phyloP scores from a whole-genome alignment of 2,113 vertebrate species.

The Anguilla japonica region DNA sequence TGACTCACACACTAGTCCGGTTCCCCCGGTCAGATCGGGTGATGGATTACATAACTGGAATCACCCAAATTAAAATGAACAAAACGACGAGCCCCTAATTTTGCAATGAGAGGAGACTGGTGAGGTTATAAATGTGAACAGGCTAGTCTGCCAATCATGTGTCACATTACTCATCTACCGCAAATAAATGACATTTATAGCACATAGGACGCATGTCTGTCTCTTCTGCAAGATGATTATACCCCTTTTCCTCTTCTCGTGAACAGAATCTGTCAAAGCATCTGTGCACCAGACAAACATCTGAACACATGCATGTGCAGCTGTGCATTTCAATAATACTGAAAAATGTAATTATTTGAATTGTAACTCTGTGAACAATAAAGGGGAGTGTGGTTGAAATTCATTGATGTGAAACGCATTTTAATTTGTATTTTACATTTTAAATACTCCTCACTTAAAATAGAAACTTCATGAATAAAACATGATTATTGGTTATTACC shows the following conservation, averaged over 20 bases:
- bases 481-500: constrained; percentile 8
- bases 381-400: no score
- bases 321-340: neutral
- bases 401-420: neutral
- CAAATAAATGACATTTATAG: neutral
- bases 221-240: neutral
- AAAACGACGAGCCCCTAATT: neutral
- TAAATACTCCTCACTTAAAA: neutral
- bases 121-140: neutral
- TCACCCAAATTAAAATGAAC: neutral
- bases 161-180: neutral
- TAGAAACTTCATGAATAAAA: constrained; percentile 13
- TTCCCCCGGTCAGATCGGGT: neutral
- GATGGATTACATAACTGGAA: neutral
- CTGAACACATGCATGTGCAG: neutral
- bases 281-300: neutral
- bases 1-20: neutral
- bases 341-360: neutral
- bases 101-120: neutral
- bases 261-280: neutral
- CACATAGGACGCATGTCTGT: neutral
- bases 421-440: neutral
- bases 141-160: neutral
- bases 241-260: neutral
- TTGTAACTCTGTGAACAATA: neutral